Base-by-base conservation (phyloP, 2,888 invertebrate species). In the Agonopterix subpropinquella region DNA sequence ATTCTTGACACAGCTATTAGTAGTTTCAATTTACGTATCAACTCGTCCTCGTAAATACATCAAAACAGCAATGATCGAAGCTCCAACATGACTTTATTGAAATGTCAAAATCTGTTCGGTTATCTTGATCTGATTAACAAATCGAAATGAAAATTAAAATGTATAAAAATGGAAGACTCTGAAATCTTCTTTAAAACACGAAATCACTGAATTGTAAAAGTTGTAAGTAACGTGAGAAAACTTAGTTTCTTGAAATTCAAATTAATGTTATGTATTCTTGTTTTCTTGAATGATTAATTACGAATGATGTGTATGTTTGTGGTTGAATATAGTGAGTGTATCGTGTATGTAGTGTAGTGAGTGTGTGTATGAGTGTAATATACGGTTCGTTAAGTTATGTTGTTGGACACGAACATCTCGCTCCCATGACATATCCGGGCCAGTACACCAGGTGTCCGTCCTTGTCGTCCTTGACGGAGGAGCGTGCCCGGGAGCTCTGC, bases 401-500 rank as follows among this genome's bases (percentile, higher is more conserved):
- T 89, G 91, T 93, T 39, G 94, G 93, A 94, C 95, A 96, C 96
- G 96, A 96, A 96, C 98, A 99, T 97, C 98, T 94, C 92, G 96
- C 96, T 94, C 97, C 96, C 90, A 99, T 96, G 91, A 97, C 92
- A 92, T 99, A 98, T 91, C 98, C 99, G 91, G 94, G 94, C 92
- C 95, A 95, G 95, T 99, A 99, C 90, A 99, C 95, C 91, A 99
- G 97, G 91, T 99, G 99, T 90, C 99, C 99, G 90, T 99, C 99
- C 91, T 96, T 96, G 92, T 99, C 99, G 92, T 99, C 98, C 93
- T 97, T 96, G 90, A 98, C 95, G 89, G 96, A 95, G 89, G 97
- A 96, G 87, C 88, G 87, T 84, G 94, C 93, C 83, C 93, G 92
- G 89, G 94, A 94, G 91, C 93, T 94, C 94, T 95, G 93, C 90